Percentiles rank a stretch among this genome's conserved stretches.
Evolutionary conservation across 2,888 invertebrate species (phyloP).

Genomic region (Perdita meconis): DNA sequence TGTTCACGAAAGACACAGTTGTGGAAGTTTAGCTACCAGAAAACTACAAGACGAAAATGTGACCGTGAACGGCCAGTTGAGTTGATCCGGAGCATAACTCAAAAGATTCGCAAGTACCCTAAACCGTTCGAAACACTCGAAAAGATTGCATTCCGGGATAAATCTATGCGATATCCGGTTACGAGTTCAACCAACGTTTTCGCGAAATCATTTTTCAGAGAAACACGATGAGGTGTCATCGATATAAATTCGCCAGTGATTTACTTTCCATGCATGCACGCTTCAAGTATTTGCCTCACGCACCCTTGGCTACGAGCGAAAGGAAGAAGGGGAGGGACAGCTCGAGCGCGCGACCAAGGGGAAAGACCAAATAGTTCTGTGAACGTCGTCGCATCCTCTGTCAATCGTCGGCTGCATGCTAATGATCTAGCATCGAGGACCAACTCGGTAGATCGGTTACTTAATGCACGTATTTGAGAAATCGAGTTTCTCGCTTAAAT

Average conservation of each 20-base stretch:
- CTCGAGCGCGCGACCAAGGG: constrained; percentile 35
- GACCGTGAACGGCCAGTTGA: no score
- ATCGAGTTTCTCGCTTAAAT: constrained; percentile 60
- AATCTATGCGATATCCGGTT: no score
- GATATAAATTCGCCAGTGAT: constrained; percentile 47
- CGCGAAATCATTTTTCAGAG: not conserved
- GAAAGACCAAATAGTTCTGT: constrained; percentile 72
- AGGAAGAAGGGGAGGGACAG: constrained; percentile 35
- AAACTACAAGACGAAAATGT: no score
- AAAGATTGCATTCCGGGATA: no score
- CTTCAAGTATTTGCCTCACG: constrained; percentile 67
- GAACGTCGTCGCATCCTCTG: constrained; percentile 74
- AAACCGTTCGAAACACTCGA: no score
- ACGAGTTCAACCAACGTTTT: not conserved
- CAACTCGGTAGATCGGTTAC: not conserved
- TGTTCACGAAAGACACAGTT: no score
- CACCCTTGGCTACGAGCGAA: constrained; percentile 44
- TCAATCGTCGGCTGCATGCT: constrained; percentile 75
- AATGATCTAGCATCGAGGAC: constrained; percentile 62
- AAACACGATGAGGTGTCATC: constrained; percentile 9
- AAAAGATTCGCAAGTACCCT: no score
- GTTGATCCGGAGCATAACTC: no score
- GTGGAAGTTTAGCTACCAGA: no score
- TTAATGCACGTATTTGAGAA: constrained; percentile 51
- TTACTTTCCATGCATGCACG: constrained; percentile 64